Evolutionary conservation across 1,140 invertebrate genomes (phyloP).

Genomic region (Drosophila virilis): DNA sequence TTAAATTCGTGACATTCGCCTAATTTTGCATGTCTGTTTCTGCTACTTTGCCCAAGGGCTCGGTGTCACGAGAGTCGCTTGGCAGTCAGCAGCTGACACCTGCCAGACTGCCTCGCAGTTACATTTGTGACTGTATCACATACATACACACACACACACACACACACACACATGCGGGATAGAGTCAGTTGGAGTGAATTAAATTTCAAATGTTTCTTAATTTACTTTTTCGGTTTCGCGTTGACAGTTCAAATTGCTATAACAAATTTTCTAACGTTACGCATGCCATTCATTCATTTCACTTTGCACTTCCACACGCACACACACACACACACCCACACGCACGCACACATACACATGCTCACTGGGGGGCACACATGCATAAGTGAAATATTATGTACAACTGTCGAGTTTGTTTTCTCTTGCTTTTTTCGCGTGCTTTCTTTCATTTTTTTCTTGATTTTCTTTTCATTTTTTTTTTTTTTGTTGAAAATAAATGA

Average conservation of each 20-base stretch:
- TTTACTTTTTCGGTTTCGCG: conserved; percentile 81
- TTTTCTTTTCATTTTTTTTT: conserved; percentile 22
- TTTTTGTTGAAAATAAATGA: conserved; percentile 70
- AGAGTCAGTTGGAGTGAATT: conserved; percentile 64
- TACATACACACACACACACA: conserved; percentile 46
- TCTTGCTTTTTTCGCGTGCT: conserved; percentile 32
- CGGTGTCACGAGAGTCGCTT: conserved; percentile 27
- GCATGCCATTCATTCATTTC: conserved; percentile 79
- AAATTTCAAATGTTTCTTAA: conserved; percentile 83
- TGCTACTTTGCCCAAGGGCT: conserved; percentile 66
- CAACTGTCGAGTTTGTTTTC: conserved; percentile 78
- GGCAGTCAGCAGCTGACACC: conserved; percentile 69
- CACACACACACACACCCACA: conserved; percentile 6
- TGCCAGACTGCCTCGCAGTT: conserved; percentile 60
- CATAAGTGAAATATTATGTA: conserved; percentile 83
- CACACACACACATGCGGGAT: conserved; percentile 22
- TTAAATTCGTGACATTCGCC: conserved; percentile 82
- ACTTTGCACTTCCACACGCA: conserved; percentile 46
- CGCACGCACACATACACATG: conserved; percentile 7
- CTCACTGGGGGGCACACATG: conserved; percentile 59
- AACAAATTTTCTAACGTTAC: conserved; percentile 81
- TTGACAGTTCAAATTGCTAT: conserved; percentile 83
- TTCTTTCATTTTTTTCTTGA: conserved; percentile 37
- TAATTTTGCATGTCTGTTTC: conserved; percentile 70
- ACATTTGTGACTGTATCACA: conserved; percentile 58